Conservation (phyloP, 2,113 vertebrate genomes). For the Nothoprocta perdicaria region DNA sequence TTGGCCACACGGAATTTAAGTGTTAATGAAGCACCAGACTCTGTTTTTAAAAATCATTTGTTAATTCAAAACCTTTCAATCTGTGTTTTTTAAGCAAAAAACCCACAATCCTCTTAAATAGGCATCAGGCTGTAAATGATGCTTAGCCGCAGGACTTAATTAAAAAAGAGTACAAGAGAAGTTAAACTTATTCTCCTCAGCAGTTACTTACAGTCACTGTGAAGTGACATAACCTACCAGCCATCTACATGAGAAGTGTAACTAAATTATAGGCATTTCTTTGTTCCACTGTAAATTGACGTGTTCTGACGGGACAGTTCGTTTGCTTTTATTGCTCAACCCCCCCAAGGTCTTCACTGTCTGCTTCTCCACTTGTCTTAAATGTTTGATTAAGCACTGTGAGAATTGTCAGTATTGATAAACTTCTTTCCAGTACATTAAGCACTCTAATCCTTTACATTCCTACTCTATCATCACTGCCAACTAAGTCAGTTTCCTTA, state of each 20-base stretch:
- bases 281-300: slow-evolving; percentile 71
- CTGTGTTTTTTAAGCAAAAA: background rate
- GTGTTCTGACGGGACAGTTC: slow-evolving; percentile 74
- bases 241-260: slow-evolving; percentile 36
- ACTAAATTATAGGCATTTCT: slow-evolving; percentile 44
- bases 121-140: background rate
- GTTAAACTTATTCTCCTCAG: background rate
- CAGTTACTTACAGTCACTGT: background rate
- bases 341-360: slow-evolving; percentile 54
- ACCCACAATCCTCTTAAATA: background rate
- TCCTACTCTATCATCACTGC: slow-evolving; percentile 65
- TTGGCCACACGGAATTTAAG: background rate
- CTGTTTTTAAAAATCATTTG: background rate
- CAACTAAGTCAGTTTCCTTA: slow-evolving; percentile 37
- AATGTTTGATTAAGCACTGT: slow-evolving; percentile 81
- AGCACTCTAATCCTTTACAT: slow-evolving; percentile 76
- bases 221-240: background rate
- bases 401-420: slow-evolving; percentile 81
- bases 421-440: slow-evolving; percentile 79
- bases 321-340: slow-evolving; percentile 75
- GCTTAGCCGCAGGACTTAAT: background rate
- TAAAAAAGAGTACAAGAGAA: background rate
- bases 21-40: background rate
- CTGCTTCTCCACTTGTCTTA: slow-evolving; percentile 73
- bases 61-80: background rate